These are phyloP conservation scores for Cacoxenus indagator DNA, from an alignment of 2,888 invertebrate genomes.

Conservation along the genomic window DNA sequence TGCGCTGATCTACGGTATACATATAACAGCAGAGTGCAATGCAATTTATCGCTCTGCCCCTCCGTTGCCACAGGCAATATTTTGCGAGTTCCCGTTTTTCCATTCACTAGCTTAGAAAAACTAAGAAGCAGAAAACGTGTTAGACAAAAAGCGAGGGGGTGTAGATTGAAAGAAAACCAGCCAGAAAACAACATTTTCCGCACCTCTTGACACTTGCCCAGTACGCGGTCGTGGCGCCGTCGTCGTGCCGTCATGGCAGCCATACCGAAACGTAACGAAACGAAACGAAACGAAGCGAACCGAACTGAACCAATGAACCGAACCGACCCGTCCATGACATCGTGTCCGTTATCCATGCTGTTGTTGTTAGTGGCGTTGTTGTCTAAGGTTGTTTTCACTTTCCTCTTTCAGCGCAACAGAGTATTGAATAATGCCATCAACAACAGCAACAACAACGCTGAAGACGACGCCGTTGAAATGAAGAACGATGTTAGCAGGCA, in stretches of 20 bases:
- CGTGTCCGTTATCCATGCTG: background rate
- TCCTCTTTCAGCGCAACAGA: constrained; percentile 47
- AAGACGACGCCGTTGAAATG: constrained; percentile 49
- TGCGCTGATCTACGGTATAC: background rate
- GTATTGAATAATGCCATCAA: constrained; percentile 1
- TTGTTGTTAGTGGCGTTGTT: background rate
- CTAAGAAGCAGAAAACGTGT: background rate
- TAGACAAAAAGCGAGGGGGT: background rate
- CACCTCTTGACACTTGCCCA: background rate
- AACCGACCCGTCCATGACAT: background rate
- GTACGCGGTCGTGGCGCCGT: background rate
- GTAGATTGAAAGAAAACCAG: background rate
- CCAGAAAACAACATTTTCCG: background rate
- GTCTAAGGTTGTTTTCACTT: constrained; percentile 46
- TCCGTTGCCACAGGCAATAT: background rate
- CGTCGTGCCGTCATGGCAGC: too few species aligned
- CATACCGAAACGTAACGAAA: background rate
- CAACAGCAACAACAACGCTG: constrained; percentile 39
- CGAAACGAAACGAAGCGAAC: background rate
- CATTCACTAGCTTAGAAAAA: background rate
- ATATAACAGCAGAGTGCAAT: constrained; percentile 5
- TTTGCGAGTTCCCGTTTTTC: background rate
- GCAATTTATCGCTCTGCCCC: background rate
- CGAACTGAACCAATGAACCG: background rate
- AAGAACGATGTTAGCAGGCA: constrained; percentile 63